phyloP scores from a whole-genome alignment of 2,888 invertebrate species.

The Xanthorhoe spadicearia region DNA sequence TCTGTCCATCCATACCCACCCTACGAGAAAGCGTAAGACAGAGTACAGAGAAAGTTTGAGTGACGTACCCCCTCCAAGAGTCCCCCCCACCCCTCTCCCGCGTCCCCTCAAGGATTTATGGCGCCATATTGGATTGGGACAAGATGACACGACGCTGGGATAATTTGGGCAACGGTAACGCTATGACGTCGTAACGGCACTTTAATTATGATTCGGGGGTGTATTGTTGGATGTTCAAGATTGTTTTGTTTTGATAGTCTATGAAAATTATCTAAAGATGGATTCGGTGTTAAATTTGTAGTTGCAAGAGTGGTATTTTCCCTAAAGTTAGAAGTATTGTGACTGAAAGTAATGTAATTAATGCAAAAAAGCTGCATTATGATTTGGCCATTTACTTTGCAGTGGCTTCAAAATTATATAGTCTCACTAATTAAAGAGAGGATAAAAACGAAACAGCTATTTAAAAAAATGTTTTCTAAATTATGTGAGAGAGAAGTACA shows the following conservation, averaged over 20 bases:
- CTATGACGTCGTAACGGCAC: constrained; percentile 81
- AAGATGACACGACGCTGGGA: constrained; percentile 85
- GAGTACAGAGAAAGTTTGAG: constrained; percentile 85
- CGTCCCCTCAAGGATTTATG: constrained; percentile 79
- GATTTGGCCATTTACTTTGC: too few relatives aligned
- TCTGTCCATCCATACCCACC: constrained; percentile 77
- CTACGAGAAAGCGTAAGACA: constrained; percentile 81
- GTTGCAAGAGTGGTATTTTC: too few relatives aligned
- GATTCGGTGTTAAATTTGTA: too few relatives aligned
- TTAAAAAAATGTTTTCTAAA: too few relatives aligned
- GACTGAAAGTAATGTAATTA: too few relatives aligned
- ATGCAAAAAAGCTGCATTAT: too few relatives aligned
- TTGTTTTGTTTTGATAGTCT: constrained; percentile 30
- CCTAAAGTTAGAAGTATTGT: too few relatives aligned
- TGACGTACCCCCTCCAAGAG: constrained; percentile 78
- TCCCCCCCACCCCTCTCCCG: constrained; percentile 41
- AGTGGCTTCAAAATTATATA: too few relatives aligned
- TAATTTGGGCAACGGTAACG: constrained; percentile 83
- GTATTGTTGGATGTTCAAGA: constrained; percentile 52
- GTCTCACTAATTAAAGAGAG: too few relatives aligned
- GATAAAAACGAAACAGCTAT: too few relatives aligned
- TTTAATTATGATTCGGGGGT: constrained; percentile 81
- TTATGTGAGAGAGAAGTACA: too few relatives aligned
- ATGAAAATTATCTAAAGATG: background rate
- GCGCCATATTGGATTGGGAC: constrained; percentile 86